Base-by-base conservation (phyloP, 1,140 invertebrate species). In the Cheumatopsyche charites region DNA sequence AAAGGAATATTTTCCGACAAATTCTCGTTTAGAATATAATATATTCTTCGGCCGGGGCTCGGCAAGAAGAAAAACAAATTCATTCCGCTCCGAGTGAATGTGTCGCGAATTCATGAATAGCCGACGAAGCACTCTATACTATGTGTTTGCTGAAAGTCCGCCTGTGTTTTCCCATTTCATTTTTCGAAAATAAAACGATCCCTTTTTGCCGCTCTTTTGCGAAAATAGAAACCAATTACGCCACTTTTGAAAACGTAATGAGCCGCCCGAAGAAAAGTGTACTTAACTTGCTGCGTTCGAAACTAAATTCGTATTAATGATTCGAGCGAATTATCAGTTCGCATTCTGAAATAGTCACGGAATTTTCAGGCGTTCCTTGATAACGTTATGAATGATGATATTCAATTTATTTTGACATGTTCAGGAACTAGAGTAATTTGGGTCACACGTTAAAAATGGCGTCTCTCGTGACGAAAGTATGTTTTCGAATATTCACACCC, bases 61-160 rank as follows among this genome's bases (percentile, higher is more conserved):
- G n/a, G 25, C 23, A 47, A 36, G 47, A 25, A 55, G 66, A 68
- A 68, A 68, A 68, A 55, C 66, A 55, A 55, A 68, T 55, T 68
- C 47, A 68, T 68, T 68, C 47, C 47, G 26, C 66, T 43, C 36
- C 0, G 47, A 68, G 42, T 68, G 42, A 68, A 68, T 68, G 66
- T 68, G 66, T 68, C 66, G 66, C 66, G 66, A 68, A 68, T 68
- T 68, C 43, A 68, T 68, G 66, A 68, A 68, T 68, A 68, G 66
- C 66, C 17, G 47, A 45, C 23, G 41, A 43, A 45, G 66, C 66
- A 68, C 66, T 68, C n/a, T 49, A 15, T 13, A 29, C 55, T 55
- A 55, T 68, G 66, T 68, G 15, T 47, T 47, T 58, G 21, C n/a
- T 47, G 11, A 3, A 13, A 3, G 11, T 47, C 13, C 15, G 3